Evolutionary conservation across 2,888 invertebrate species (phyloP).

Genomic region (Frankliniella intonsa): DNA sequence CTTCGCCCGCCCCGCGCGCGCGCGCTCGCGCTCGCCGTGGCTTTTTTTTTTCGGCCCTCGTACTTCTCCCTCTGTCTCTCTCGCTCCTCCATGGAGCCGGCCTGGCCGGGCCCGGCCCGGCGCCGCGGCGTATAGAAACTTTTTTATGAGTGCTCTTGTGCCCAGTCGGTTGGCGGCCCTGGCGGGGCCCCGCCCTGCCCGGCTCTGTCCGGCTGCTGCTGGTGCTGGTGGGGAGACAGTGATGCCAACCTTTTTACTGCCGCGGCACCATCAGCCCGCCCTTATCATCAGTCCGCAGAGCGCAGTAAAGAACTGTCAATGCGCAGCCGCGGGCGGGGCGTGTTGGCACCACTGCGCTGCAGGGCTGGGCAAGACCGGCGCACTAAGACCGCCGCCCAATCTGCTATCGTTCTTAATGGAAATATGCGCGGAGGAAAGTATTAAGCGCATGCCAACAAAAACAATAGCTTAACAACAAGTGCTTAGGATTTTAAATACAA

Average conservation of each 20-base stretch:
- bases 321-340: neutral
- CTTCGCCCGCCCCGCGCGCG: neutral
- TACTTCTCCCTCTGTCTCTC: neutral
- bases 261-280: neutral
- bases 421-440: too few relatives aligned
- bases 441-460: too few relatives aligned
- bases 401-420: too few relatives aligned
- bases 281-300: neutral
- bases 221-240: neutral
- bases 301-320: conserved; percentile 8
- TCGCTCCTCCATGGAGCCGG: neutral
- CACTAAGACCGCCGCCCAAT: too few relatives aligned
- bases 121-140: conserved; percentile 7
- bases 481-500: too few relatives aligned
- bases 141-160: conserved; percentile 6
- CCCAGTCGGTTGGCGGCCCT: neutral
- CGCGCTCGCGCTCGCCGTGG: neutral
- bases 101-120: neutral
- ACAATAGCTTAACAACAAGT: too few relatives aligned
- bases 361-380: too few relatives aligned
- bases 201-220: neutral
- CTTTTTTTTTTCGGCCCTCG: neutral
- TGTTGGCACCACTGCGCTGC: neutral
- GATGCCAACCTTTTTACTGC: conserved; percentile 24
- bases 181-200: neutral